Percentiles rank a stretch among this genome's conserved stretches.
Conservation (phyloP, 2,113 vertebrate genomes). For the Phalacrocorax brasilianus region DNA sequence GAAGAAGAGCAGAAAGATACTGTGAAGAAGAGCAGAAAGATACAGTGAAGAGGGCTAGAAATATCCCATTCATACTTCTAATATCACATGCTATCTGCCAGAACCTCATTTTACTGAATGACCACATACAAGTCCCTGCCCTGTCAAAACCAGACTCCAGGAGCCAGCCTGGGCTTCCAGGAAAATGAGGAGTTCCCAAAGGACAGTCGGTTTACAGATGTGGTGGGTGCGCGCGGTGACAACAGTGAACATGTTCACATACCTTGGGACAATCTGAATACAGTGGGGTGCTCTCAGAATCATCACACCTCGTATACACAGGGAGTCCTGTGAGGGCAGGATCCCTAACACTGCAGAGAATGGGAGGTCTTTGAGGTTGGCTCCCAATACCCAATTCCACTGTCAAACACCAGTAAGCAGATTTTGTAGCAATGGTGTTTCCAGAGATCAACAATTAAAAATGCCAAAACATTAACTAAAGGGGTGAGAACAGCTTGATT, state of each 20-base stretch:
- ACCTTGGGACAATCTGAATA: neutral
- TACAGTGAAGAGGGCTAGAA: neutral
- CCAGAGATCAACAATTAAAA: neutral
- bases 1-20: constrained; percentile 42
- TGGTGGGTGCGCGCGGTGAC: neutral
- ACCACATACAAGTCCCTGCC: neutral
- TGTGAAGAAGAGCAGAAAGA: neutral
- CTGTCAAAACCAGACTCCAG: neutral
- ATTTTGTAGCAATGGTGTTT: neutral
- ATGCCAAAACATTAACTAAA: neutral
- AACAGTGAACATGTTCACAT: neutral
- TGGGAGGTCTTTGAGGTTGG: neutral
- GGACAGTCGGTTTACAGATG: neutral
- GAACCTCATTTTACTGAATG: neutral
- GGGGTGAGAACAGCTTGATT: neutral
- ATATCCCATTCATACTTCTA: neutral
- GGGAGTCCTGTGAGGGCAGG: neutral
- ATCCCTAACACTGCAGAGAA: neutral
- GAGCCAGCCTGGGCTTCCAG: neutral
- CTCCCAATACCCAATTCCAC: neutral
- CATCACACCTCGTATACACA: neutral
- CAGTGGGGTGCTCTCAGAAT: neutral
- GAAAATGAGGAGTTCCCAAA: neutral
- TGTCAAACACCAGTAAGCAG: neutral
- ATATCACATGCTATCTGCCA: neutral